These are phyloP conservation scores for Zaprionus inermis DNA, from an alignment of 1,140 invertebrate species.

Conservation along the genomic window DNA sequence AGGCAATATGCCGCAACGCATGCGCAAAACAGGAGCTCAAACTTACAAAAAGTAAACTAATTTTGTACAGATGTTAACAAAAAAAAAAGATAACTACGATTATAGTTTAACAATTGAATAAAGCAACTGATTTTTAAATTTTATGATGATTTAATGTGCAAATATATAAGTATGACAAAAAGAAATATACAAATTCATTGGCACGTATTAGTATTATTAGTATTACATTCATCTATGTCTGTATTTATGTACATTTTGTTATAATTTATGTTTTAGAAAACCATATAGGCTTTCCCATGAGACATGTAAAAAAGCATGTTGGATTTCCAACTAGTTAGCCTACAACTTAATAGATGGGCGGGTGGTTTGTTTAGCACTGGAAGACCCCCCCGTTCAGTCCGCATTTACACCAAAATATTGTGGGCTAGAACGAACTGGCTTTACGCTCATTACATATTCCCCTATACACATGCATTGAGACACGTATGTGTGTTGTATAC, in stretches of 20 bases:
- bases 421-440: neutral
- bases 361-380: slow-evolving; percentile 17
- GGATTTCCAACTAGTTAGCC: slow-evolving; percentile 56
- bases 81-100: neutral
- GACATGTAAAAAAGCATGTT: slow-evolving; percentile 41
- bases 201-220: too few relatives aligned
- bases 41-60: neutral
- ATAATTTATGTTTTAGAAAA: slow-evolving; percentile 50
- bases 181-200: neutral
- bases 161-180: neutral
- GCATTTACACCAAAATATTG: neutral
- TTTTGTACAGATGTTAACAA: neutral
- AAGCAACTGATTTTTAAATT: neutral
- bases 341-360: slow-evolving; percentile 14
- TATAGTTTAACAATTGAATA: neutral
- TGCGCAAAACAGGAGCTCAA: neutral
- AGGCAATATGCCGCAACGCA: too few relatives aligned
- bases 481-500: neutral
- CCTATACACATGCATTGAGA: neutral
- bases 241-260: neutral
- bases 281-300: slow-evolving; percentile 67
- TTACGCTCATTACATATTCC: slow-evolving; percentile 11
- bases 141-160: neutral
- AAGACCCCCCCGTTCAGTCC: slow-evolving; percentile 8
- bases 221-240: too few relatives aligned